Percentiles rank a stretch among this genome's conserved stretches.
phyloP scores from a whole-genome alignment of 2,113 vertebrate genomes.

The Boleophthalmus pectinirostris region DNA sequence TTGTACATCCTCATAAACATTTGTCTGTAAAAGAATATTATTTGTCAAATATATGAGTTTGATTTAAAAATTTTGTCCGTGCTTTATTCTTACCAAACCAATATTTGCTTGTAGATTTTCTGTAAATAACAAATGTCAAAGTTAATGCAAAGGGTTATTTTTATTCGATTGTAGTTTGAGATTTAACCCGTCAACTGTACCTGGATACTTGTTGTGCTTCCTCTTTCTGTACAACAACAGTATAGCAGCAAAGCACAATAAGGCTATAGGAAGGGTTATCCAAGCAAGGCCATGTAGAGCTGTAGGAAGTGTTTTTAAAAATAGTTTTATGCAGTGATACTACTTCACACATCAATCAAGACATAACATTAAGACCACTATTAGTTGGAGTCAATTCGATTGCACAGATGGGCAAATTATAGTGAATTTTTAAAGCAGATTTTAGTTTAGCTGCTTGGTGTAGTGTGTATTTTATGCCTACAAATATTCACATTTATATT shows the following conservation, averaged over 20 bases:
- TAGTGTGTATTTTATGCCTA: too few species aligned
- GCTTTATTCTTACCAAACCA: constrained; percentile 41
- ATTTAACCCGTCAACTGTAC: constrained; percentile 12
- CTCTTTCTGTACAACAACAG: constrained; percentile 37
- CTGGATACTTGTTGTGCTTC: constrained; percentile 33
- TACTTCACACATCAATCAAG: neutral
- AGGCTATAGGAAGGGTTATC: constrained; percentile 23
- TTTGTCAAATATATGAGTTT: neutral
- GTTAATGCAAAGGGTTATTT: neutral
- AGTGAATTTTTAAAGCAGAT: too few species aligned
- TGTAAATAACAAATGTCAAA: constrained; percentile 17
- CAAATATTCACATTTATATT: too few species aligned
- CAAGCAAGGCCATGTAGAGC: constrained; percentile 33
- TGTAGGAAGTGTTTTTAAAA: neutral
- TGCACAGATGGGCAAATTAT: too few species aligned
- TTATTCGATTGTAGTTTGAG: neutral
- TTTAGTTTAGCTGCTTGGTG: too few species aligned
- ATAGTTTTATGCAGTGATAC: neutral
- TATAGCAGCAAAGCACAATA: constrained; percentile 16
- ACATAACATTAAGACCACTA: neutral
- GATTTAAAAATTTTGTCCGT: neutral
- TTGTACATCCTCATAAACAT: constrained; percentile 42
- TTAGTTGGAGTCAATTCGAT: too few species aligned
- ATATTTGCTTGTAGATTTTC: constrained; percentile 21
- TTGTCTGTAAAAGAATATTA: constrained; percentile 21